Percentiles rank a stretch among this genome's conserved stretches.
These are phyloP conservation scores for Trichopoda pennipes DNA, from an alignment of 2,888 invertebrate species.

Conservation along the genomic window DNA sequence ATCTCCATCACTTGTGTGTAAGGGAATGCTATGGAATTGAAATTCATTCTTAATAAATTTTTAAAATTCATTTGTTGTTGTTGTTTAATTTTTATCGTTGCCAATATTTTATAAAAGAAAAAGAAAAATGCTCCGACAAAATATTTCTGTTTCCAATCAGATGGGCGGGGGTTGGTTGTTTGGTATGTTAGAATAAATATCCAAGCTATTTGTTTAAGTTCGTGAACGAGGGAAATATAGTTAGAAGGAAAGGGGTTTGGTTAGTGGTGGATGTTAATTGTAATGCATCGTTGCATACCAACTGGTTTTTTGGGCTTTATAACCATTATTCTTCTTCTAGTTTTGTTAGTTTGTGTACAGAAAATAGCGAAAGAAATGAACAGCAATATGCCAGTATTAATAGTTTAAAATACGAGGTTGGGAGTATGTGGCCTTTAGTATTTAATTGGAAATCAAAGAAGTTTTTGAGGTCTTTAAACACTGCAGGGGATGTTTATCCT, in stretches of 20 bases:
- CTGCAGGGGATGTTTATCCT: no score
- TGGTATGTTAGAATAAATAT: neutral
- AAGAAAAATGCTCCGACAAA: constrained; percentile 1
- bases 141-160: constrained; percentile 23
- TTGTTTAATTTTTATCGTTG: constrained; percentile 24
- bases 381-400: constrained; percentile 16
- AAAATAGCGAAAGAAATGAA: constrained; percentile 20
- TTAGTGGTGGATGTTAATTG: constrained; percentile 45
- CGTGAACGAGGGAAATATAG: constrained; percentile 8
- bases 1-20: neutral
- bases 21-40: constrained; percentile 54
- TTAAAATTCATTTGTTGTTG: constrained; percentile 38
- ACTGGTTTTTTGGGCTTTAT: constrained; percentile 59
- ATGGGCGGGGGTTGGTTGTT: constrained; percentile 35
- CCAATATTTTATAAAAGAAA: constrained; percentile 27
- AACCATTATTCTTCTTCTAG: constrained; percentile 31
- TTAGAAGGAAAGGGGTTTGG: neutral
- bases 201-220: constrained; percentile 6
- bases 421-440: no score
- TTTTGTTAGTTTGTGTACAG: constrained; percentile 37
- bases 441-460: no score
- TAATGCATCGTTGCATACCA: constrained; percentile 63
- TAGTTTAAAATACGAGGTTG: no score
- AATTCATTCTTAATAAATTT: constrained; percentile 62
- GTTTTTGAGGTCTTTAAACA: no score